phyloP scores from a whole-genome alignment of 2,113 vertebrate genomes.

The Sterrhoptilus dennistouni region DNA sequence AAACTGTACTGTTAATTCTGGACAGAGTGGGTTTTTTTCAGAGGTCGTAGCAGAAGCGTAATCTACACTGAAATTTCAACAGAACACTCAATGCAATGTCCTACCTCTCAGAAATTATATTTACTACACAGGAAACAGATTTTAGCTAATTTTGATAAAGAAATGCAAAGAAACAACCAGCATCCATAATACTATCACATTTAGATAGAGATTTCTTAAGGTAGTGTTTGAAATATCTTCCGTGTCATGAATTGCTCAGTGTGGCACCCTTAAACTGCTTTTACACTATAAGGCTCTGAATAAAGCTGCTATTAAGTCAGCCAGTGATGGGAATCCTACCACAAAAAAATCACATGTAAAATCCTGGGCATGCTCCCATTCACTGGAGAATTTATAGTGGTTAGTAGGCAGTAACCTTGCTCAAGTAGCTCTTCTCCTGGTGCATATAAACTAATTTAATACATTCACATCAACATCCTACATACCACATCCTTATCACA shows the following conservation, averaged over 20 bases:
- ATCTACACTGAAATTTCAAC: neutral
- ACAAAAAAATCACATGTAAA: neutral
- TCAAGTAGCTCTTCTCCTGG: slow-evolving; percentile 32
- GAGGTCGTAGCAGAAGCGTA: neutral
- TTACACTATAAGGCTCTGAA: neutral
- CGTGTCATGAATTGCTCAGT: neutral
- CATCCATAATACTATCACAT: fast-evolving
- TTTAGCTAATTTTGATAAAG: neutral
- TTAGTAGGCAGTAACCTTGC: slow-evolving; percentile 7
- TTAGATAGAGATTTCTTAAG: neutral
- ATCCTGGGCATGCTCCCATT: neutral
- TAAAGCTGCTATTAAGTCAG: neutral
- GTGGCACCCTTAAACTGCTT: neutral
- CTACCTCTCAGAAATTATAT: neutral
- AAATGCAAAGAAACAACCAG: neutral
- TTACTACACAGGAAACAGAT: neutral
- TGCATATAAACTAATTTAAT: slow-evolving; percentile 52
- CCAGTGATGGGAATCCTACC: neutral
- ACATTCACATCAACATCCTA: slow-evolving; percentile 17
- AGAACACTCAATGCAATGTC: neutral
- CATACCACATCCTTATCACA: neutral
- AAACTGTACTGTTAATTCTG: neutral
- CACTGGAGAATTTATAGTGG: slow-evolving; percentile 10
- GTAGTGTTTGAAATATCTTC: neutral
- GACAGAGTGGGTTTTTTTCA: neutral